Percentiles rank a stretch among this genome's conserved stretches.
These are phyloP conservation scores for Thyatira batis DNA, from an alignment of 2,888 invertebrate species.

Conservation along the genomic window DNA sequence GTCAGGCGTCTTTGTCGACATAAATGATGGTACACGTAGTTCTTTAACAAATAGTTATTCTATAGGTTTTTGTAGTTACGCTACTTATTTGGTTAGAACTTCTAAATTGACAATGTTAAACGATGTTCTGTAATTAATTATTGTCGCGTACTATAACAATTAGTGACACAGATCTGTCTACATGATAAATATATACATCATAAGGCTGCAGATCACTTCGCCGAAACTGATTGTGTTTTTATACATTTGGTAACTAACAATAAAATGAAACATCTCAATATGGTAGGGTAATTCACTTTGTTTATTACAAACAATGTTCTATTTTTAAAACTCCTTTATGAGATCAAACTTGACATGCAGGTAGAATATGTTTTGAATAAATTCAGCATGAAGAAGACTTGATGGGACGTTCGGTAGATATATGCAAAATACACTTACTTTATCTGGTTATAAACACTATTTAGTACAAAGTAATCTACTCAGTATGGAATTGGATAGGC, in stretches of 20 bases:
- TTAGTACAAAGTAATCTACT: no score
- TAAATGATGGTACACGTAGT: neutral
- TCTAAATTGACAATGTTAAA: neutral
- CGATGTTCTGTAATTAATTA: neutral
- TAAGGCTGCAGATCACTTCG: neutral
- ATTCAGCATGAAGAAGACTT: no score
- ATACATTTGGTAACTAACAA: neutral
- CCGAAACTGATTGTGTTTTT: neutral
- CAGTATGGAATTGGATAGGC: no score
- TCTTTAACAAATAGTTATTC: neutral
- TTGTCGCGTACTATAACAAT: neutral
- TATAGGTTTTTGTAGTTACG: neutral
- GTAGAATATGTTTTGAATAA: no score
- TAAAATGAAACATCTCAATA: neutral
- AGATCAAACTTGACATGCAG: no score
- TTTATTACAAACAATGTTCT: no score
- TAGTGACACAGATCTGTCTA: neutral
- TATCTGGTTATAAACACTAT: no score
- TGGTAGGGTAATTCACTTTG: neutral
- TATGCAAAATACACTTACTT: no score
- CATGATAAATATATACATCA: neutral
- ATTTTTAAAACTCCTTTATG: no score
- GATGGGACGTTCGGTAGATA: no score
- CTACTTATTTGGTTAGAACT: slow-evolving; percentile 1
- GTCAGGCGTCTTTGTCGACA: neutral